phyloP scores from a whole-genome alignment of 2,888 invertebrate genomes.

The Itoplectis maculator region DNA sequence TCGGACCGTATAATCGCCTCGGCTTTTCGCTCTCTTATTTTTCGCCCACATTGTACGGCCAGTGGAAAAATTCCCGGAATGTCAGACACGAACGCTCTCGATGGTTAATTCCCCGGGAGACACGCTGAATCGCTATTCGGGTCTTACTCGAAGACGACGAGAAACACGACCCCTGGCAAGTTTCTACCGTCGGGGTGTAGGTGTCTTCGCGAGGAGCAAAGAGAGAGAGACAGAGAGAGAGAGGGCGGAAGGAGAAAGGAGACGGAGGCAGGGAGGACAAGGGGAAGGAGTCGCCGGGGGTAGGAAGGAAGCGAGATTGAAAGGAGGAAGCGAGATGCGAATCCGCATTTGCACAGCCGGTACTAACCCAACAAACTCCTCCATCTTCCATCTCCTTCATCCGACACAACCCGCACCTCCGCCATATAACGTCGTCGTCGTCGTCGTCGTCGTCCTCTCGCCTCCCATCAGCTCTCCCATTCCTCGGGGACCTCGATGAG shows the following conservation, averaged over 20 bases:
- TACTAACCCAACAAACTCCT: conserved; percentile 61
- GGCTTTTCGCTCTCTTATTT: neutral
- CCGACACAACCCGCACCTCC: neutral
- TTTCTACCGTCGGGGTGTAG: conserved; percentile 14
- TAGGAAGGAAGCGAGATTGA: conserved; percentile 19
- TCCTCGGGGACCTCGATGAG: conserved; percentile 66
- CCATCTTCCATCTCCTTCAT: conserved; percentile 25
- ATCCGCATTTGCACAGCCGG: conserved; percentile 62
- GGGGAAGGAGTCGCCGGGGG: neutral
- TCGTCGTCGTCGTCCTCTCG: neutral
- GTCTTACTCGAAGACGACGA: conserved; percentile 19
- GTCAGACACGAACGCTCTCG: conserved; percentile 23
- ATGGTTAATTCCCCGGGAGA: conserved; percentile 43
- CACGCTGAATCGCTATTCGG: conserved; percentile 43
- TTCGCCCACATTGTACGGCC: neutral
- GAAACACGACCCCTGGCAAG: conserved; percentile 33
- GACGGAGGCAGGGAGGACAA: neutral
- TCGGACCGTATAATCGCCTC: neutral
- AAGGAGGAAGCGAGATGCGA: conserved; percentile 29
- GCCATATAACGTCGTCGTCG: too few relatives aligned
- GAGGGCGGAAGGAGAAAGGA: conserved; percentile 11
- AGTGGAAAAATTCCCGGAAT: conserved; percentile 34
- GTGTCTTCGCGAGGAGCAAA: conserved; percentile 11
- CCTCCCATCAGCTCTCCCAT: conserved; percentile 16
- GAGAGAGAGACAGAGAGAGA: neutral